Evolutionary conservation across 2,113 vertebrate genomes (phyloP).

Genomic region (Fulica atra): DNA sequence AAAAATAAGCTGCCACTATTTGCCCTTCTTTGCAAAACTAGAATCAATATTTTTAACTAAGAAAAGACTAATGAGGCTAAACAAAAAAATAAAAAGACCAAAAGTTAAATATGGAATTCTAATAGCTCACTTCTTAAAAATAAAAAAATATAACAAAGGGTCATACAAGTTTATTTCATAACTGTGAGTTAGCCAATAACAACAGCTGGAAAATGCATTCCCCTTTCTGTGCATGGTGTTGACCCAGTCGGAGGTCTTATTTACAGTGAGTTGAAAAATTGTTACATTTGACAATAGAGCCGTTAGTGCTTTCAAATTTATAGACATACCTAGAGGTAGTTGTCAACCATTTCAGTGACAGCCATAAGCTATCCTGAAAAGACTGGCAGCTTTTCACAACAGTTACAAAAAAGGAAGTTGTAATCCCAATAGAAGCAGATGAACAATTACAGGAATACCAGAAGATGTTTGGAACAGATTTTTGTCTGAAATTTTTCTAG

Average conservation of each 20-base stretch:
- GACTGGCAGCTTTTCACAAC: neutral
- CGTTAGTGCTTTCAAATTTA: slow-evolving; percentile 25
- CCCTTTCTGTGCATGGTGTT: neutral
- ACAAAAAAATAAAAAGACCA: neutral
- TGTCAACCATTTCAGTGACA: neutral
- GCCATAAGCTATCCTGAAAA: neutral
- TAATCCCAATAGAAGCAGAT: neutral
- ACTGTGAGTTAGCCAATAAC: neutral
- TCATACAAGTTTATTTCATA: neutral
- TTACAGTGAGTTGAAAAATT: neutral
- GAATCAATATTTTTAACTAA: slow-evolving; percentile 21
- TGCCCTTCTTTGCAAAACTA: slow-evolving; percentile 5
- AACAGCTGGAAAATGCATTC: neutral
- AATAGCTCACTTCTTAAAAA: neutral
- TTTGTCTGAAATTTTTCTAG: neutral
- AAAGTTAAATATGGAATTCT: neutral
- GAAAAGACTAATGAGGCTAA: neutral
- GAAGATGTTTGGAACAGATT: neutral
- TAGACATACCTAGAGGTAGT: neutral
- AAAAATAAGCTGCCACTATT: neutral
- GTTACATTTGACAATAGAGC: neutral
- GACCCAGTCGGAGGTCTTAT: neutral
- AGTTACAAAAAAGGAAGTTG: neutral
- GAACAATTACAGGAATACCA: neutral
- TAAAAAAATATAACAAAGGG: neutral